A percentile compares a stretch with the other conserved stretches of the same genome.
Conservation (phyloP, 1,140 invertebrate species). For the Parasteatoda tepidariorum region DNA sequence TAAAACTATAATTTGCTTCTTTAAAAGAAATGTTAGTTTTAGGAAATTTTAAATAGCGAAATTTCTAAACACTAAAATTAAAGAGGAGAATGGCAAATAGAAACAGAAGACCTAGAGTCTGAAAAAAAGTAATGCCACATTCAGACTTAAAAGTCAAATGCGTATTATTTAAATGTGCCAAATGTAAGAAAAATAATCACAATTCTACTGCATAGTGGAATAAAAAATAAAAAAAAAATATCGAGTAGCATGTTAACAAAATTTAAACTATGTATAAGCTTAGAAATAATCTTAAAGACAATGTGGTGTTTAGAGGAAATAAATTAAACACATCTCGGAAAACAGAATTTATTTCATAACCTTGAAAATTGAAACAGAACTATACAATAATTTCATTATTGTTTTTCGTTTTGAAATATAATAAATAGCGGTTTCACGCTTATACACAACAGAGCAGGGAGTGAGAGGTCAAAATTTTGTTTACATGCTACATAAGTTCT, state of each 20-base stretch:
- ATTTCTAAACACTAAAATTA: background rate
- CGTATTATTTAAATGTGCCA: background rate
- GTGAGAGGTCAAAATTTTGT: constrained; percentile 48
- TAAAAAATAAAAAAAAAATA: constrained; percentile 3
- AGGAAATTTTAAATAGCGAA: no score
- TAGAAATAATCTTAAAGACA: background rate
- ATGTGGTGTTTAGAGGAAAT: constrained; percentile 10
- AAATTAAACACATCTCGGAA: background rate
- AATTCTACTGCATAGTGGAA: background rate
- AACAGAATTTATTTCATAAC: background rate
- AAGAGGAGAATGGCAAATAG: background rate
- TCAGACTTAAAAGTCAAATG: no score
- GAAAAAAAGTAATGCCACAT: no score
- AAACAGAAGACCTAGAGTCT: no score
- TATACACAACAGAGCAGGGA: background rate
- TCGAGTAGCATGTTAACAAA: constrained; percentile 49
- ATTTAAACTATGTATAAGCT: constrained; percentile 31
- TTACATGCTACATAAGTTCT: constrained; percentile 46
- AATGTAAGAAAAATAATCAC: background rate
- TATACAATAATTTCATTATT: no score
- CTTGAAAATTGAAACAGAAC: background rate
- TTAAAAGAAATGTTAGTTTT: background rate
- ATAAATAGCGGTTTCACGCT: background rate
- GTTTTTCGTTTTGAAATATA: background rate
- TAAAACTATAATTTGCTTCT: background rate